Evolutionary conservation across 2,888 invertebrate species (phyloP), one percentile per base, ranked within the genome.

Genomic region (Nasonia oneida): DNA sequence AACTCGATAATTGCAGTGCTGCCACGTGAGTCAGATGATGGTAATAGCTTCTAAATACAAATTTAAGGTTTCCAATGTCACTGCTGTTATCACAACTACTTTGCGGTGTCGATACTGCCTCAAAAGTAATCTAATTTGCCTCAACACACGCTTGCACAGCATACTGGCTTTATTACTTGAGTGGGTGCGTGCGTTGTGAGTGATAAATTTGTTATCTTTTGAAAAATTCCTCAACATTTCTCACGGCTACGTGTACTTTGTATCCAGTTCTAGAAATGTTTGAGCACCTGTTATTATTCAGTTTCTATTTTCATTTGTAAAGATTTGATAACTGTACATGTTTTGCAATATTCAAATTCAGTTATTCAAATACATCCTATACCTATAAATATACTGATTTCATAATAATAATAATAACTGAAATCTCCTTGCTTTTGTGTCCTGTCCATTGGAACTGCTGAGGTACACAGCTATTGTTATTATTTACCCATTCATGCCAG

Each of bases 191-290:
- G 29, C 8, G 53, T 57, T 57, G 50, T 10, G 29, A 1, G 53
- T 33, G 67, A 80, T 71, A 80, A 71, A 53, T 37, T 53, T 80
- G 53, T 80, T 80, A 3, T 33, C 10, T 71, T 80, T 23, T 23
- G 33, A 71, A 33, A 42, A 33, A 70, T 70, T 18, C 33, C 33
- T 67, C 29, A 10, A 67, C 15, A 33, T 33, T 67, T 29, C 12
- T 33, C 29, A 67, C 8, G 15, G 29, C 29, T 61, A n/a, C 14
- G 33, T 14, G 8, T 67, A n/a, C 6, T 61, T 61, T 61, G n/a
- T 61, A 61, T n/a, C n/a, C n/a, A 18, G 4, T 61, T 61, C n/a
- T 61, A 47, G n/a, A n/a, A 61, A 23, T 61, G n/a, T n/a, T 61
- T n/a, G 6, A 61, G 10, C 57, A 61, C 57, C 23, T 61, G 23